Evolutionary conservation across 2,797 vertebrate species (phyloP), one percentile per base, ranked within the genome.

Genomic region (Rachycentron canadum): DNA sequence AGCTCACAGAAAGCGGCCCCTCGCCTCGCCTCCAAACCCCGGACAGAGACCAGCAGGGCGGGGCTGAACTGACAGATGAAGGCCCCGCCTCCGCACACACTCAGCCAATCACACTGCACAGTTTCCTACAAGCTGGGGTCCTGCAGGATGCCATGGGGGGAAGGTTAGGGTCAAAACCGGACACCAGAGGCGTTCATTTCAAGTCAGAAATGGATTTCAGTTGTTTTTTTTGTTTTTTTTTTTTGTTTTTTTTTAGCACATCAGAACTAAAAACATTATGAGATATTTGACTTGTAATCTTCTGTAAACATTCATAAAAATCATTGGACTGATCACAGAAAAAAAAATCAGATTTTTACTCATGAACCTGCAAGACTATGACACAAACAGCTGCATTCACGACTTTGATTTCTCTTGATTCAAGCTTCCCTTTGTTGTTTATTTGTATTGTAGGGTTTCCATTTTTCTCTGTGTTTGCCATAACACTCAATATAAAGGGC

Each of bases 11-110:
- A 53, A 80, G 86, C 83, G 84, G 86, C 63, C 80, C 68, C 85
- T 85, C 73, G 58, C 81, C 71, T 90, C 76, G 40, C 82, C 77
- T 90, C 83, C 88, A 53, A 73, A 47, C 16, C 76, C 47, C 61
- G 81, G 21, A 85, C 85, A 28, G 71, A 89, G 67, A 75, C 73
- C 41, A 68, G 79, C 78, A 72, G 78, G 93, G 87, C 65, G 88
- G 88, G 88, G 78, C 43, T 43, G 60, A 83, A 66, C 65, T 73
- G 75, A 61, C 63, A 77, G 78, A 66, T 34, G 23, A 17, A 62
- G 61, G 77, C 87, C 66, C 80, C 94, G 81, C 93, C 57, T 45
- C 55, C 36, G 28, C 70, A 11, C 28, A 4, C 3, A 9, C 26
- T 21, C 83, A 82, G 62, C 86, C 86, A 86, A 40, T 85, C 76